Base-by-base conservation (phyloP, 2,888 invertebrate genomes). In the Erynnis tages region DNA sequence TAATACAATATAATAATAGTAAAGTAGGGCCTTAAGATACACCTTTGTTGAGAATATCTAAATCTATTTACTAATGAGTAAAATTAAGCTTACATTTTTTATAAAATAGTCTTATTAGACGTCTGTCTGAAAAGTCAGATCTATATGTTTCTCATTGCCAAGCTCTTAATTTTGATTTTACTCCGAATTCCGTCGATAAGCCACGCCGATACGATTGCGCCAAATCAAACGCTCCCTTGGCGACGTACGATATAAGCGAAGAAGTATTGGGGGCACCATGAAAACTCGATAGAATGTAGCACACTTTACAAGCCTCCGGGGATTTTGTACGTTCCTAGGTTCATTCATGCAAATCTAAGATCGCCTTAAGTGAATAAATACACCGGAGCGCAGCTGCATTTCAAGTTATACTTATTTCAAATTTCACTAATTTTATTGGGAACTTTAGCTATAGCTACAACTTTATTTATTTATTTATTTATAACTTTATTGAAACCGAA, bases 191-290 rank as follows among this genome's bases (percentile, higher is more conserved):
- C n/a, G n/a, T n/a, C 66, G 71, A 76, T 76, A 77, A 71, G 71
- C 70, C 60, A 52, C 53, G 62, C 57, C 65, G 72, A 69, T 72
- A 70, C 68, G 68, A 80, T 82, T 76, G 71, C 66, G 71, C 70
- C 73, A 73, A 79, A 80, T 81, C 79, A 82, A 82, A 84, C 74
- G 77, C 68, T 83, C 82, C 82, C 83, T 58, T 54, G 79, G 61
- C 73, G 74, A 60, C 60, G 66, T 61, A n/a, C n/a, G n/a, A n/a
- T n/a, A n/a, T 68, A 69, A 71, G 67, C 34, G 58, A 66, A 69
- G 69, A 74, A 63, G 76, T 70, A 75, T 75, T 75, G 70, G 60
- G 71, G 65, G 61, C 64, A 60, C 69, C 59, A 71, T 65, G 70
- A 75, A 83, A 81, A 82, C 79, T 81, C 78, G 72, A 73, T 66